Conservation (phyloP, 2,888 invertebrate species). For the Lapara coniferarum region DNA sequence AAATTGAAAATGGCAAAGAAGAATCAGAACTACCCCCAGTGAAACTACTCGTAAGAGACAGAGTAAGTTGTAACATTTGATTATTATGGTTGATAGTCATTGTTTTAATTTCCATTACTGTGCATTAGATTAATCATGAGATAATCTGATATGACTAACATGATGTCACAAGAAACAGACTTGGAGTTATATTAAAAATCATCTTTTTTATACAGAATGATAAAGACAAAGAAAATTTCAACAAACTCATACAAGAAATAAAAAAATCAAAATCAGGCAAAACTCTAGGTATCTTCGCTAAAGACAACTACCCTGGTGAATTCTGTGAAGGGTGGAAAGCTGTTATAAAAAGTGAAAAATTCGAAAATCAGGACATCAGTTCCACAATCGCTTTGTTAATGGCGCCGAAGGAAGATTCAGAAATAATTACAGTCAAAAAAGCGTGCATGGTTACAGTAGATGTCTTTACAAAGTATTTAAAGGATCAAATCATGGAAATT, state of each 20-base stretch:
- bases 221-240: slow-evolving; percentile 96
- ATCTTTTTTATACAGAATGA: slow-evolving; percentile 84
- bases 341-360: slow-evolving; percentile 89
- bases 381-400: slow-evolving; percentile 92
- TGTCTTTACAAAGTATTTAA: slow-evolving; percentile 97
- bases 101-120: no score
- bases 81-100: not conserved
- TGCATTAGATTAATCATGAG: no score
- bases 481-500: slow-evolving; percentile 99
- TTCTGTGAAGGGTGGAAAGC: slow-evolving; percentile 96
- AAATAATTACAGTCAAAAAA: slow-evolving; percentile 94
- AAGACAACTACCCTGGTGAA: slow-evolving; percentile 96
- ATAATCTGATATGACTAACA: no score
- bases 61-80: slow-evolving; percentile 83
- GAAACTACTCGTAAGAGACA: slow-evolving; percentile 94
- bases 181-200: slow-evolving; percentile 13
- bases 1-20: slow-evolving; percentile 93
- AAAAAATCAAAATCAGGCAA: slow-evolving; percentile 95
- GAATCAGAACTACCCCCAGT: slow-evolving; percentile 91
- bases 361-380: slow-evolving; percentile 94
- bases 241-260: slow-evolving; percentile 89
- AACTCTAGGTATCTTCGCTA: slow-evolving; percentile 93
- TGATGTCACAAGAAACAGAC: no score
- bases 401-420: slow-evolving; percentile 97
- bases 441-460: slow-evolving; percentile 97